Conservation (phyloP, 1,140 invertebrate genomes). For the Drosophila bifasciata region DNA sequence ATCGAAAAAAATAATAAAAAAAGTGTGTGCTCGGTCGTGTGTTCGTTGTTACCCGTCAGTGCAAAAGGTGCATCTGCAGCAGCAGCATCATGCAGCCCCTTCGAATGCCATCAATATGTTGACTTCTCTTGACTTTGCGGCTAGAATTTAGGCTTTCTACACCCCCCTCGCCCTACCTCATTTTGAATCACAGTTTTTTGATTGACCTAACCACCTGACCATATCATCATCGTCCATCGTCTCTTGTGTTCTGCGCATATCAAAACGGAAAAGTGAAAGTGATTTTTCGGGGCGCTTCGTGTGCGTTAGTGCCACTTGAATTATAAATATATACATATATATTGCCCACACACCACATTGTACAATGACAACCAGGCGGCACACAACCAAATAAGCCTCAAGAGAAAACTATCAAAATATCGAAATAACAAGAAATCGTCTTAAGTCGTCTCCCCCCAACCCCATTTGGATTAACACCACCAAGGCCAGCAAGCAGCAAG, state of each 20-base stretch:
- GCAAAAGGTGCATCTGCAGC: constrained; percentile 17
- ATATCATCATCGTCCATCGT: too few species aligned
- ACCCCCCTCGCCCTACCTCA: neutral
- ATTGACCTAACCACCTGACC: constrained; percentile 28
- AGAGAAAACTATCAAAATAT: constrained; percentile 61
- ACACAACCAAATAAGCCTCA: constrained; percentile 46
- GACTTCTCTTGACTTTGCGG: constrained; percentile 59
- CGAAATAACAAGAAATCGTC: constrained; percentile 21
- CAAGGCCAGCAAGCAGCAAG: neutral
- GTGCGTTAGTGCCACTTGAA: constrained; percentile 76
- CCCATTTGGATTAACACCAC: constrained; percentile 58
- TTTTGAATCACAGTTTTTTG: constrained; percentile 15
- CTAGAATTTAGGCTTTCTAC: constrained; percentile 40
- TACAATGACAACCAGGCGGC: constrained; percentile 68
- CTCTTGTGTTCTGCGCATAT: constrained; percentile 71
- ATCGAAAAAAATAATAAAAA: neutral
- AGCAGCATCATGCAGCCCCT: constrained; percentile 11
- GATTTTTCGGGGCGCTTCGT: constrained; percentile 43
- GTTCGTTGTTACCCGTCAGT: constrained; percentile 2
- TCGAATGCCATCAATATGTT: constrained; percentile 59
- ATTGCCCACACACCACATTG: constrained; percentile 22
- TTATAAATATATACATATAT: constrained; percentile 46
- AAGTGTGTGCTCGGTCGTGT: constrained; percentile 3
- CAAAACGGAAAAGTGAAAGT: constrained; percentile 78
- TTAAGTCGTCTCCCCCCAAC: neutral